These are phyloP conservation scores for Pegea sp. DNA, from an alignment of 23 tunicate species.

Conservation along the genomic window DNA sequence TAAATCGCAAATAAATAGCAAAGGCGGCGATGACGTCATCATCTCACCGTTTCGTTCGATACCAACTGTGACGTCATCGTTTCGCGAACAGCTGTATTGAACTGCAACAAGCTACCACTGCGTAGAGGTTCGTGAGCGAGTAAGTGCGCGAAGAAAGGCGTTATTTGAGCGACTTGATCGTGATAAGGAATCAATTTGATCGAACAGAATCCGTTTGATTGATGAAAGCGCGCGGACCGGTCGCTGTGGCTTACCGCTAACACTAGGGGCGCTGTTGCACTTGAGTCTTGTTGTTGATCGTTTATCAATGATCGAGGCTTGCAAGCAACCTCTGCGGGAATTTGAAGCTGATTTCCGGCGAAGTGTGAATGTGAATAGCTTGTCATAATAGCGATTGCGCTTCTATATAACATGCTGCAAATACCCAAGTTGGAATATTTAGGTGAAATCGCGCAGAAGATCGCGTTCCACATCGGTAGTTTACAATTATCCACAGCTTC, in stretches of 20 bases:
- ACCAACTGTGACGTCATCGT: too few species aligned
- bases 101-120: too few species aligned
- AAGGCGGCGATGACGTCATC: too few species aligned
- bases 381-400: neutral
- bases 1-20: too few species aligned
- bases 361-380: too few species aligned
- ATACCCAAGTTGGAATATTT: neutral
- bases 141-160: neutral
- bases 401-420: neutral
- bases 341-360: too few species aligned
- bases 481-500: neutral
- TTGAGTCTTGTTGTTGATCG: neutral
- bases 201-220: neutral
- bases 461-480: constrained; percentile 1
- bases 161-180: too few species aligned
- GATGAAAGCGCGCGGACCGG: neutral
- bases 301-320: neutral
- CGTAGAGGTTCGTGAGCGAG: neutral
- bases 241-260: neutral
- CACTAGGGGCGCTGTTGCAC: neutral
- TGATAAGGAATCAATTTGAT: neutral
- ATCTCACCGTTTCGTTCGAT: too few species aligned
- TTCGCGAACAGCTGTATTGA: too few species aligned
- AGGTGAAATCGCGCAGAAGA: neutral
- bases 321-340: too few species aligned